Percentiles rank a stretch among this genome's conserved stretches.
phyloP scores from a whole-genome alignment of 2,888 invertebrate genomes.

The Amiota communis region DNA sequence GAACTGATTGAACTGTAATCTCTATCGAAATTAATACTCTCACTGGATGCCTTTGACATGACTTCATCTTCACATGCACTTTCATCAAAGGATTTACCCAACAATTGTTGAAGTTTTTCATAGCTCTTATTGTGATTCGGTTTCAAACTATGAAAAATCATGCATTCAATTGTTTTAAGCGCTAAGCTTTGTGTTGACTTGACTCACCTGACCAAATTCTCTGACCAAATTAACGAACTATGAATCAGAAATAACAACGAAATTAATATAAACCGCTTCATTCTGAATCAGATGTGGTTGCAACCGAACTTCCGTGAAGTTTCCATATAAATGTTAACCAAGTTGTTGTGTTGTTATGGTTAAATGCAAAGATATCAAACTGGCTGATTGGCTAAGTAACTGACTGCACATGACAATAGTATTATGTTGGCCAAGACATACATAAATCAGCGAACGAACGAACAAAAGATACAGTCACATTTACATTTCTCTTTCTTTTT shows the following conservation, averaged over 20 bases:
- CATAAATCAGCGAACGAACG: no score
- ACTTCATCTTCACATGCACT: slow-evolving; percentile 34
- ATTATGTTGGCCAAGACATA: no score
- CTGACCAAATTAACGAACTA: slow-evolving; percentile 33
- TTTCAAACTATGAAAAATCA: no score
- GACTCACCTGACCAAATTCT: slow-evolving; percentile 32
- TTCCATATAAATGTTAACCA: slow-evolving; percentile 60
- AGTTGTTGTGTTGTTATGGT: slow-evolving; percentile 11
- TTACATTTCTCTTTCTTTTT: no score
- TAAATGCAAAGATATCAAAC: no score
- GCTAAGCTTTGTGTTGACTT: background rate
- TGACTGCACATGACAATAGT: no score
- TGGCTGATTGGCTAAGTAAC: no score
- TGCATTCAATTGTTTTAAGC: no score
- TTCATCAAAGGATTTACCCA: slow-evolving; percentile 46
- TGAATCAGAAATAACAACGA: slow-evolving; percentile 23
- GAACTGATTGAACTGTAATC: no score
- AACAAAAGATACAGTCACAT: no score
- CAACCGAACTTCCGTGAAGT: slow-evolving; percentile 39
- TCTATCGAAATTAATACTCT: background rate
- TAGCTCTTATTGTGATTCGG: slow-evolving; percentile 37
- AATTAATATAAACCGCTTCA: slow-evolving; percentile 40
- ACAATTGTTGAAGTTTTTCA: slow-evolving; percentile 54
- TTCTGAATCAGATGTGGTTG: slow-evolving; percentile 16
- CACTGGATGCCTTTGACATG: slow-evolving; percentile 10